Evolutionary conservation across 2,888 invertebrate species (phyloP), one percentile per base, ranked within the genome.

Genomic region (Helobdella robusta): DNA sequence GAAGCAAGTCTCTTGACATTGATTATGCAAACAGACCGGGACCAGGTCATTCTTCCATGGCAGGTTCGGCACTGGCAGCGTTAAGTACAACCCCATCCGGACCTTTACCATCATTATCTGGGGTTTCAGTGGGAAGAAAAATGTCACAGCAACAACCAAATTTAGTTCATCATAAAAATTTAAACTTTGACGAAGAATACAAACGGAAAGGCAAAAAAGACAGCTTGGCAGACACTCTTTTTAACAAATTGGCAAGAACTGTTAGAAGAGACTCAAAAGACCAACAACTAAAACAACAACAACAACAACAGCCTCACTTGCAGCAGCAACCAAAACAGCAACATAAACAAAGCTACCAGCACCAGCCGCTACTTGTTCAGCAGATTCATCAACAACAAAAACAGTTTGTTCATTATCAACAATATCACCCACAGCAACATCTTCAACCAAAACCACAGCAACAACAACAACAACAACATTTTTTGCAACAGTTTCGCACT

Each of bases 1-100:
- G 62, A 8, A 62, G 66, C 62, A 59, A 66, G 36, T 62, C 66
- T 4, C 66, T 62, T 40, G 62, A 66, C 48, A 61, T 60, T 25
- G 66, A 66, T 11, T 40, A 20, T n/a, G 25, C 58, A 20, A 25
- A 30, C 32, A 54, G 64, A 40, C 30, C 30, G 23, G 28, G 30
- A 32, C 11, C 11, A 15, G 56, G 56, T 3, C 28, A 56, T 56
- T 56, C 56, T n/a, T 30, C 56, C 23, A n/a, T 56, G 56, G 56
- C 56, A 1, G 56, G 56, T 25, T n/a, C n/a, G n/a, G 56, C 18
- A 8, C 5, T 6, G 3, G 56, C 56, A 5, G 56, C 56, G 2
- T 32, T 28, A n/a, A 30, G 56, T 8, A 30, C 28, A 6, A 30
- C 56, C 6, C 56, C 56, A 30, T 56, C 56, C 2, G 56, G 30